Base-by-base conservation (phyloP, 64 coral and sea anemone species). In the Hydrozoanthus tunicans region DNA sequence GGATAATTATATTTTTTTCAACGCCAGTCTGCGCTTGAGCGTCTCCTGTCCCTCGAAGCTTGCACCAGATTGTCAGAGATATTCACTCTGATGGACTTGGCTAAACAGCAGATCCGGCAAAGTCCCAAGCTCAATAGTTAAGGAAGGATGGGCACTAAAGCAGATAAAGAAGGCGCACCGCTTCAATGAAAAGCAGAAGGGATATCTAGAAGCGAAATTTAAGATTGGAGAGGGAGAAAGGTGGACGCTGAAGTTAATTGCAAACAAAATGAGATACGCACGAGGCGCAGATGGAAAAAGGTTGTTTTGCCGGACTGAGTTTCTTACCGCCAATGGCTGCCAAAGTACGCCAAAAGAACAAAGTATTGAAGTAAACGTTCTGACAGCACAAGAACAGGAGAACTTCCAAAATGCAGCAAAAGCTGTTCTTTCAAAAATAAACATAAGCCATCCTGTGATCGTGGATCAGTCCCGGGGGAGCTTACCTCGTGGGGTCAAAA, bases 11-110 rank as follows among this genome's bases (percentile, higher is more conserved):
- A 43, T 72, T 72, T 72, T 24, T 72, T 72, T 72, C n/a, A 72
- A 23, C 69, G 69, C 17, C 69, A 72, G 69, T 72, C 20, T 72
- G 69, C 69, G 5, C 69, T 72, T 72, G 69, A 72, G 69, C 69
- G 69, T 72, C 69, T 26, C 69, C 7, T 72, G 4, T 72, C 69
- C 9, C 69, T 72, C 24, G 24, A 72, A 72, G 4, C 69, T 9
- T 72, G 69, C 20, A 72, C 69, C 69, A 72, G 69, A 43, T 72
- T 23, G n/a, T 23, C 69, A 71, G 69, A 71, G n/a, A 71, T 15
- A 71, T 71, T 3, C 69, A 32, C n/a, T 71, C 69, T 71, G 12
- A 71, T 71, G 69, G 69, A 71, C 69, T 17, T 71, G 23, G 69
- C 69, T 24, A 71, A 71, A 71, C 69, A 24, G 69, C 69, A 71